Percentiles rank a stretch among this genome's conserved stretches.
phyloP scores from a whole-genome alignment of 2,888 invertebrate species.

The Trichopria drosophilae region DNA sequence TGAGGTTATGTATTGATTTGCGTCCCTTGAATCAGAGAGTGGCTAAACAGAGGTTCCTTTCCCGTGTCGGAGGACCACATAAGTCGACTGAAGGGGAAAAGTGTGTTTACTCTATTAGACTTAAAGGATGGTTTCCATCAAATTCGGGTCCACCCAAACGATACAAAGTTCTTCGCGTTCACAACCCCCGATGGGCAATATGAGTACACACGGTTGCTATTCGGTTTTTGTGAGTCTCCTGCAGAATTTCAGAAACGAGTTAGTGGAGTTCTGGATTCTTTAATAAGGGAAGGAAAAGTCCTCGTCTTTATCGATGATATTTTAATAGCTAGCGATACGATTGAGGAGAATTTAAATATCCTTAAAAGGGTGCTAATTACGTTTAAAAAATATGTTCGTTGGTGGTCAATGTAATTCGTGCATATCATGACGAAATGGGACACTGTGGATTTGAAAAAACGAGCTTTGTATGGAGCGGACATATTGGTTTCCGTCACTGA shows the following conservation, averaged over 20 bases:
- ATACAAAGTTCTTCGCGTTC: not conserved
- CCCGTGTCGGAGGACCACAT: too few species aligned
- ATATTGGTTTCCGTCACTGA: constrained; percentile 32
- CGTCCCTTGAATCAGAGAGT: not conserved
- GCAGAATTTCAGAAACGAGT: constrained; percentile 4
- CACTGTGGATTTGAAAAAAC: constrained; percentile 22
- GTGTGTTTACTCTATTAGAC: not conserved
- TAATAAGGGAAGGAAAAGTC: constrained; percentile 1
- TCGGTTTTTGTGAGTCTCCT: too few species aligned
- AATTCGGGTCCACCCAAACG: too few species aligned
- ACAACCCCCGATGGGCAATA: constrained; percentile 3
- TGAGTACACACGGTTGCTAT: not conserved
- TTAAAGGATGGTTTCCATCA: too few species aligned
- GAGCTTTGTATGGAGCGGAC: constrained; percentile 5
- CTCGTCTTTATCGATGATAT: too few species aligned
- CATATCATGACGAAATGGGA: constrained; percentile 12
- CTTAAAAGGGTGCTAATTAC: not conserved
- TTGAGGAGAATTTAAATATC: not conserved
- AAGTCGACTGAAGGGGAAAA: not conserved
- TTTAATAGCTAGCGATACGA: not conserved
- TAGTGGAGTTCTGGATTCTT: not conserved
- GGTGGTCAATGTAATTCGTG: constrained; percentile 5
- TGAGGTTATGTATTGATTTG: too few species aligned
- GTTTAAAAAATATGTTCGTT: not conserved
- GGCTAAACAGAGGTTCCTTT: too few species aligned